These are phyloP conservation scores for Drosophila carrolli DNA, from an alignment of 1,140 invertebrate species.

Conservation along the genomic window DNA sequence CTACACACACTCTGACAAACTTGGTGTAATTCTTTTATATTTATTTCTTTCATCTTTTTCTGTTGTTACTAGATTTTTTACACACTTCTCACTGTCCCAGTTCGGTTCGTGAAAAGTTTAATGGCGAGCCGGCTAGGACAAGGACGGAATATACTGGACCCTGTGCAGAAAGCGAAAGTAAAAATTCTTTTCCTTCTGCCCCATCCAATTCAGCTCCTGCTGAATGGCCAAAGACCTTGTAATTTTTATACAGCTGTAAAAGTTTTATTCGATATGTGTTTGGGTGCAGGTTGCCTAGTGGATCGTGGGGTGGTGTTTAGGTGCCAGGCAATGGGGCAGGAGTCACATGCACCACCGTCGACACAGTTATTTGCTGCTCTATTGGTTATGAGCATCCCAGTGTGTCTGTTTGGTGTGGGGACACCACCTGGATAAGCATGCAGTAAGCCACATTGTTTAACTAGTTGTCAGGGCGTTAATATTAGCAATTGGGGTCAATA, in stretches of 20 bases:
- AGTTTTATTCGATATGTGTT: conserved; percentile 82
- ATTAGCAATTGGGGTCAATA: neutral
- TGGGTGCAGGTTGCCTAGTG: conserved; percentile 38
- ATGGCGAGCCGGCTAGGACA: conserved; percentile 69
- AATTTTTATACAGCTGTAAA: conserved; percentile 83
- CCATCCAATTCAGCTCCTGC: conserved; percentile 30
- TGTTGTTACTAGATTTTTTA: conserved; percentile 83
- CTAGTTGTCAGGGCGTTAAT: conserved; percentile 20
- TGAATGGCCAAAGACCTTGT: conserved; percentile 78
- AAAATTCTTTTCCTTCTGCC: conserved; percentile 67
- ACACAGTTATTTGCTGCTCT: conserved; percentile 74
- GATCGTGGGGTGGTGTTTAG: conserved; percentile 1
- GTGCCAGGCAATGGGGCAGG: neutral
- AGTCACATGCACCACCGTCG: conserved; percentile 43
- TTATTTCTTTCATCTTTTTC: conserved; percentile 83
- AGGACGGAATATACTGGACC: conserved; percentile 45
- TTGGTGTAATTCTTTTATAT: conserved; percentile 82
- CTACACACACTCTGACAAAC: conserved; percentile 47
- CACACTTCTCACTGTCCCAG: conserved; percentile 74
- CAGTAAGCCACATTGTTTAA: conserved; percentile 26
- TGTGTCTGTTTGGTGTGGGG: conserved; percentile 7
- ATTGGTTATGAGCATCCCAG: conserved; percentile 67
- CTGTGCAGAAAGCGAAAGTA: conserved; percentile 73
- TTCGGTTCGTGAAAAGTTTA: conserved; percentile 82
- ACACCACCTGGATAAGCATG: conserved; percentile 11